phyloP scores from a whole-genome alignment of 1,140 invertebrate species.

The Drosophila pallidifrons region DNA sequence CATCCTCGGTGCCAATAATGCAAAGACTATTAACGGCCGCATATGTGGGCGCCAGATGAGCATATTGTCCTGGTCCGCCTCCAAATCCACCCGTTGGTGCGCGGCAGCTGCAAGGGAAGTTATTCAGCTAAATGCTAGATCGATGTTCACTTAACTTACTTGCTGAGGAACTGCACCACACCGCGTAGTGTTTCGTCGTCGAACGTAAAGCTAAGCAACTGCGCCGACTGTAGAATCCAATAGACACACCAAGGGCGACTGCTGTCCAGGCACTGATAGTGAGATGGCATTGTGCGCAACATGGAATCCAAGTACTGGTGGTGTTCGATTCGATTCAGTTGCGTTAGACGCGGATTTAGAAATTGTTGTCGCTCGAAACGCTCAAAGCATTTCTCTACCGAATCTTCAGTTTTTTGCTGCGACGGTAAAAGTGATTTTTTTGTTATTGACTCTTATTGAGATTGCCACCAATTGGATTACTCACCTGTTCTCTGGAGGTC shows the following conservation, averaged over 20 bases:
- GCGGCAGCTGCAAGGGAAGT: slow-evolving; percentile 89
- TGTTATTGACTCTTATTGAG: slow-evolving; percentile 22
- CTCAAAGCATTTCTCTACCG: slow-evolving; percentile 88
- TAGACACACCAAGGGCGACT: slow-evolving; percentile 98
- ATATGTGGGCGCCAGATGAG: slow-evolving; percentile 98
- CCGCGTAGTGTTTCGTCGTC: slow-evolving; percentile 88
- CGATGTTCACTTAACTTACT: slow-evolving; percentile 43
- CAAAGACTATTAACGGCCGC: slow-evolving; percentile 97
- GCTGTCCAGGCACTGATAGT: slow-evolving; percentile 95
- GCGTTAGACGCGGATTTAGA: slow-evolving; percentile 87
- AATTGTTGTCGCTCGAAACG: slow-evolving; percentile 86
- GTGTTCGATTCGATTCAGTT: slow-evolving; percentile 89
- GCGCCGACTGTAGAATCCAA: slow-evolving; percentile 97
- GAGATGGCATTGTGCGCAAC: slow-evolving; percentile 88
- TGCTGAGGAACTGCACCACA: slow-evolving; percentile 89
- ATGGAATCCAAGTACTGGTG: slow-evolving; percentile 89
- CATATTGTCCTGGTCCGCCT: slow-evolving; percentile 95
- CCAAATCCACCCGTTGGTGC: slow-evolving; percentile 94
- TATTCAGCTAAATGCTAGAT: neutral
- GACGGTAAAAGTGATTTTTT: slow-evolving; percentile 60
- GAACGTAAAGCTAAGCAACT: slow-evolving; percentile 91
- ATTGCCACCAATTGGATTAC: slow-evolving; percentile 39
- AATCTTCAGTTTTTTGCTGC: slow-evolving; percentile 89
- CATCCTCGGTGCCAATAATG: slow-evolving; percentile 94
- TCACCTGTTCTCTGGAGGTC: slow-evolving; percentile 87